Percentiles rank a stretch among this genome's conserved stretches.
Conservation (phyloP, 2,113 vertebrate genomes). For the Cichladusa arquata region DNA sequence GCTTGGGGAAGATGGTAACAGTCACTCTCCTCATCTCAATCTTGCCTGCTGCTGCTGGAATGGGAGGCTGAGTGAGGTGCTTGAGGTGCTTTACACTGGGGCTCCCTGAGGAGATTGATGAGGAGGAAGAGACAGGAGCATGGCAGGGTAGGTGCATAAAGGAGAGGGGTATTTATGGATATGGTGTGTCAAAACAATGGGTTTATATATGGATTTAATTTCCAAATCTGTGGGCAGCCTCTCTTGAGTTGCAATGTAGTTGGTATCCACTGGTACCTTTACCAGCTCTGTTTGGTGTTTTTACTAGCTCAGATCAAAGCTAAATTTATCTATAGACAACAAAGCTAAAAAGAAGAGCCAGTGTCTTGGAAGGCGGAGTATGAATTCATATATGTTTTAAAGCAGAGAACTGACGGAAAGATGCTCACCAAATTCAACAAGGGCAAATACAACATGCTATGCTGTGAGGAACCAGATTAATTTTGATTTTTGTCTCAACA, state of each 20-base stretch:
- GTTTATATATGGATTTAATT: not conserved
- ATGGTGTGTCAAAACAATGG: rapidly evolving
- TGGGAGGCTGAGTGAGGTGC: not conserved
- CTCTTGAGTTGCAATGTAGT: not conserved
- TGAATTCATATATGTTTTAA: not conserved
- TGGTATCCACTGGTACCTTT: not conserved
- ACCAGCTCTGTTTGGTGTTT: not conserved
- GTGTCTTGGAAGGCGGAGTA: not conserved
- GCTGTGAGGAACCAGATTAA: not conserved
- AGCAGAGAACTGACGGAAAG: not conserved
- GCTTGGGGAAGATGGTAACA: not conserved
- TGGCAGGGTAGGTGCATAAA: not conserved
- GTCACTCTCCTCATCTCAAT: not conserved
- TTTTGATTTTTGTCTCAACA: not conserved
- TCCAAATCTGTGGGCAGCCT: not conserved
- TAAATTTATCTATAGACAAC: not conserved
- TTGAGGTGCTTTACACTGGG: not conserved
- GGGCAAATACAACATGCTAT: not conserved
- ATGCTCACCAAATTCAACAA: not conserved
- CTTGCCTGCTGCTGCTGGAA: not conserved
- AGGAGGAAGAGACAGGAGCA: not conserved
- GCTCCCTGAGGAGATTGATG: not conserved
- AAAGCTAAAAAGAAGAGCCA: not conserved
- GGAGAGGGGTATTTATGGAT: not conserved
- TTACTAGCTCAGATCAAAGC: not conserved